Conservation (phyloP, 2,113 vertebrate species). For the Struthio camelus region DNA sequence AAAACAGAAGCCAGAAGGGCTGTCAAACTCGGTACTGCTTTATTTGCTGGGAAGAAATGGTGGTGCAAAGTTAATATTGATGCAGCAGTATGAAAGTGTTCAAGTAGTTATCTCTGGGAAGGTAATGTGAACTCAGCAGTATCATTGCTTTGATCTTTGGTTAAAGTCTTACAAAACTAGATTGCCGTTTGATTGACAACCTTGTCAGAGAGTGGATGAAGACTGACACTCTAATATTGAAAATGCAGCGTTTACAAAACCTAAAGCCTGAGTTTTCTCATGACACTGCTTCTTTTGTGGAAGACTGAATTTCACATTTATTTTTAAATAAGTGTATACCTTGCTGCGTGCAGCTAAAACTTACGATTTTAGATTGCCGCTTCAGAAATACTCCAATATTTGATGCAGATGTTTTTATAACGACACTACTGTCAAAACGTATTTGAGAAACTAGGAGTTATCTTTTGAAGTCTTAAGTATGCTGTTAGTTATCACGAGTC, state of each 20-base stretch:
- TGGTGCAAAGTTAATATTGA: slow-evolving; percentile 69
- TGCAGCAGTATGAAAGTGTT: slow-evolving; percentile 43
- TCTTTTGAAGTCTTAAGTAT: not conserved
- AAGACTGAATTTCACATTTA: slow-evolving; percentile 68
- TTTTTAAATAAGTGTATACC: slow-evolving; percentile 57
- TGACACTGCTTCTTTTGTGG: slow-evolving; percentile 76
- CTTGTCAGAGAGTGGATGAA: slow-evolving; percentile 82
- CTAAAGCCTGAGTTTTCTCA: slow-evolving; percentile 72
- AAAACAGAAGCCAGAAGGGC: not conserved
- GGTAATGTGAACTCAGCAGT: slow-evolving; percentile 80
- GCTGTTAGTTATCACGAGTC: slow-evolving; percentile 35
- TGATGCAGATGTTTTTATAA: slow-evolving; percentile 24
- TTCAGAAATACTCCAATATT: slow-evolving; percentile 16
- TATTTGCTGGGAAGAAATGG: slow-evolving; percentile 61
- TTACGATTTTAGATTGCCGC: not conserved
- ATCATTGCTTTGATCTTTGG: slow-evolving; percentile 79
- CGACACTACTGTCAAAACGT: not conserved
- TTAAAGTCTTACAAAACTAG: slow-evolving; percentile 77
- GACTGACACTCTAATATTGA: slow-evolving; percentile 80
- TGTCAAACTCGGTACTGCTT: slow-evolving; percentile 31
- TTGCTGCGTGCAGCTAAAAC: slow-evolving; percentile 31
- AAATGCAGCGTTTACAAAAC: slow-evolving; percentile 77
- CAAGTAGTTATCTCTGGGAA: slow-evolving; percentile 69
- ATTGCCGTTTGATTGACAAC: slow-evolving; percentile 78
- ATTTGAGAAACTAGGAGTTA: not conserved